A percentile compares a stretch with the other conserved stretches of the same genome.
Conservation (phyloP, 2,888 invertebrate genomes). For the Meganola albula region DNA sequence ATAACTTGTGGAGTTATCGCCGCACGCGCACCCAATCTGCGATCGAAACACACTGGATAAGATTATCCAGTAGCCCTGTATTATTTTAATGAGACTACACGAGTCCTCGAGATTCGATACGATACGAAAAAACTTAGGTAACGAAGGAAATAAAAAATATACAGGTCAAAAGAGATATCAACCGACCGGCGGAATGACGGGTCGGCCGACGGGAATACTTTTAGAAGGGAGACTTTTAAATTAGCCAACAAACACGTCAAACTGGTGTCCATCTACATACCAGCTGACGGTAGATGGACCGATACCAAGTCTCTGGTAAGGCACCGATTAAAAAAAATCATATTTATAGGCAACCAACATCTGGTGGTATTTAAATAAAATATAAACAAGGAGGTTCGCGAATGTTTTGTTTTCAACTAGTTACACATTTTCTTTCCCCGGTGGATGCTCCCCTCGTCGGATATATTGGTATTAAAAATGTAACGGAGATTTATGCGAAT, state of each 20-base stretch:
- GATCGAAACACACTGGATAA: conserved; percentile 76
- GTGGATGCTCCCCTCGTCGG: conserved; percentile 65
- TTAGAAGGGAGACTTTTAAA: conserved; percentile 60
- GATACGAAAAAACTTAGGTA: conserved; percentile 73
- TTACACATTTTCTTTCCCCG: conserved; percentile 56
- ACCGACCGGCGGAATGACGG: conserved; percentile 53
- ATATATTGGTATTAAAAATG: conserved; percentile 79
- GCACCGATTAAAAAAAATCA: conserved; percentile 74
- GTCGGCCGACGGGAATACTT: conserved; percentile 43
- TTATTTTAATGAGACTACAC: conserved; percentile 79
- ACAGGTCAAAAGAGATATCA: conserved; percentile 73
- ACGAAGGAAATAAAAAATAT: conserved; percentile 69
- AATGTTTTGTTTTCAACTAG: conserved; percentile 63
- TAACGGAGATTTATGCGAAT: conserved; percentile 78
- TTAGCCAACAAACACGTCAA: conserved; percentile 69
- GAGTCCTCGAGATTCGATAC: conserved; percentile 69
- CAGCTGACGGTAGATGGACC: conserved; percentile 74
- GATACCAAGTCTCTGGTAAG: conserved; percentile 75
- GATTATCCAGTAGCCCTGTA: conserved; percentile 77
- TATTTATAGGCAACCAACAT: conserved; percentile 73
- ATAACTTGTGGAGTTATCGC: conserved; percentile 72
- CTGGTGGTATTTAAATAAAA: conserved; percentile 76
- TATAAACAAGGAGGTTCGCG: conserved; percentile 69
- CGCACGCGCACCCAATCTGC: conserved; percentile 76
- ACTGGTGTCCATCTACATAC: conserved; percentile 66